Conservation (phyloP, 2,113 vertebrate genomes). For the Halichoeres trimaculatus region DNA sequence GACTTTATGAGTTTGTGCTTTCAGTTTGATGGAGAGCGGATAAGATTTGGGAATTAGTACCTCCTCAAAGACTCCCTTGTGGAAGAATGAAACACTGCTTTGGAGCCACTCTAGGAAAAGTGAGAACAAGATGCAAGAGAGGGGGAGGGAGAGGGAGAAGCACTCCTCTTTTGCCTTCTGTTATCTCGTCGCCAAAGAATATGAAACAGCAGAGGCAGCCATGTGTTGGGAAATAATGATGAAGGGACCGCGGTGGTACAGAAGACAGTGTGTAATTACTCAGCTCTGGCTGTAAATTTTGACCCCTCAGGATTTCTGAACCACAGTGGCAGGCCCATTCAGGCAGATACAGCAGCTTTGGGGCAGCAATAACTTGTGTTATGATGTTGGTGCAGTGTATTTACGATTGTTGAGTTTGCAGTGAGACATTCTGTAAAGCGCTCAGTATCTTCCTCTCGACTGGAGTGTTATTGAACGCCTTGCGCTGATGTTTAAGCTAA, state of each 20-base stretch:
- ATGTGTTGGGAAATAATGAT: constrained; percentile 71
- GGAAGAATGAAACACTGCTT: constrained; percentile 51
- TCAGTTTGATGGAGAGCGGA: constrained; percentile 1
- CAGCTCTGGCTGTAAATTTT: constrained; percentile 60
- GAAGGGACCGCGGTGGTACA: constrained; percentile 55
- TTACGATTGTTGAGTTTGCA: constrained; percentile 61
- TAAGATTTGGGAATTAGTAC: constrained; percentile 37
- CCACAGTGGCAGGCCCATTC: constrained; percentile 46
- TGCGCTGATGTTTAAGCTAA: constrained; percentile 58
- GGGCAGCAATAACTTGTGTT: constrained; percentile 56
- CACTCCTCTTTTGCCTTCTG: constrained; percentile 20
- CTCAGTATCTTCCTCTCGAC: constrained; percentile 45
- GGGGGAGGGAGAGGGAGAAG: constrained; percentile 1
- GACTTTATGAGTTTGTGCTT: constrained; percentile 2
- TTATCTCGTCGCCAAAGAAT: constrained; percentile 59
- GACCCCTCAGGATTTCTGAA: constrained; percentile 66
- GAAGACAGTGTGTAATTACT: constrained; percentile 71
- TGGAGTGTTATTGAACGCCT: constrained; percentile 44
- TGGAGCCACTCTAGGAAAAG: constrained; percentile 40
- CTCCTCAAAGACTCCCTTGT: constrained; percentile 49
- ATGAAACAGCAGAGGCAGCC: constrained; percentile 59
- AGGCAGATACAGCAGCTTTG: constrained; percentile 59
- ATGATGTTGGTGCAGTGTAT: constrained; percentile 48
- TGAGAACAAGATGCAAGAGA: background rate
- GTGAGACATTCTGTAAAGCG: constrained; percentile 33